A percentile compares a stretch with the other conserved stretches of the same genome.
These are phyloP conservation scores for Arenaria interpres DNA, from an alignment of 2,113 vertebrate genomes.

Conservation along the genomic window DNA sequence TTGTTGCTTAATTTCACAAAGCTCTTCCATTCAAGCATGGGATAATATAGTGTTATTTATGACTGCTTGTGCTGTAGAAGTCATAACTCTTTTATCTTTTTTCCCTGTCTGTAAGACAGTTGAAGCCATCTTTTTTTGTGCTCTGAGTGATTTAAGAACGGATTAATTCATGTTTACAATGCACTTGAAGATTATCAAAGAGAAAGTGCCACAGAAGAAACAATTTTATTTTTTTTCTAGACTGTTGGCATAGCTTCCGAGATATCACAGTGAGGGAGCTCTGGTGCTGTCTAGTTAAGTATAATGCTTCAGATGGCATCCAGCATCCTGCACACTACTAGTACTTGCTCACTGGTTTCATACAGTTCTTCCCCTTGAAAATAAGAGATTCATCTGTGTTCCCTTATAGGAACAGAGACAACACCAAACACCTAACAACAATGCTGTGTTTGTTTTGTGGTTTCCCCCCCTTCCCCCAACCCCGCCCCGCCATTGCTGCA, in stretches of 20 bases:
- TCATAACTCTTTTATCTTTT: background rate
- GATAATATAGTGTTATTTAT: background rate
- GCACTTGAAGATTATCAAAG: constrained; percentile 9
- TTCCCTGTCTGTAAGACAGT: background rate
- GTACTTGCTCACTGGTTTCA: background rate
- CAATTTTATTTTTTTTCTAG: background rate
- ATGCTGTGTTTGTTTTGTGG: background rate
- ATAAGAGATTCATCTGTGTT: background rate
- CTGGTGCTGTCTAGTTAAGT: background rate
- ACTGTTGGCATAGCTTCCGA: background rate
- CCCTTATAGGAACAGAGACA: background rate
- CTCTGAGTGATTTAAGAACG: background rate
- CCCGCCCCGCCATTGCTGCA: too few relatives aligned
- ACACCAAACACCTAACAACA: background rate
- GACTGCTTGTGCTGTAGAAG: background rate
- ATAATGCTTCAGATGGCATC: background rate
- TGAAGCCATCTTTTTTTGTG: background rate
- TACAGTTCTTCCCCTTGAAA: background rate
- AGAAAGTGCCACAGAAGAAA: background rate
- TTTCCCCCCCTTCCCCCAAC: too few relatives aligned
- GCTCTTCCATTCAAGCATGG: background rate
- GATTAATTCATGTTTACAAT: constrained; percentile 26
- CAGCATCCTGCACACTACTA: background rate
- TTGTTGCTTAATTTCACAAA: background rate
- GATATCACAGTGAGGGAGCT: background rate